These are phyloP conservation scores for Oreochromis mossambicus DNA, from an alignment of 2,797 vertebrate species.

Conservation along the genomic window DNA sequence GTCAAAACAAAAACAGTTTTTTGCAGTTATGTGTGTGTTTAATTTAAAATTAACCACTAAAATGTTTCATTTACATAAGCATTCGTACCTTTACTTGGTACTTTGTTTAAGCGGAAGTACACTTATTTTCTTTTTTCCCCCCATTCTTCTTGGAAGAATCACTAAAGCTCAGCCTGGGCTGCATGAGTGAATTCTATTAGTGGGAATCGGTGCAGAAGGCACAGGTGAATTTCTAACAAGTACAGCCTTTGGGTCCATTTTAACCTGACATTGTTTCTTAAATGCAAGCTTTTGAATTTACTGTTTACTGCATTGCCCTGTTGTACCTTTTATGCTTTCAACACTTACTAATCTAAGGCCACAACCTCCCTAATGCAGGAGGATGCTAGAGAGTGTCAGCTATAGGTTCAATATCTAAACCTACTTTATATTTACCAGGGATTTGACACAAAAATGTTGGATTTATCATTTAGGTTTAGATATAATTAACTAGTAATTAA, in stretches of 20 bases:
- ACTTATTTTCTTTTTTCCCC: neutral
- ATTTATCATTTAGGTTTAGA: neutral
- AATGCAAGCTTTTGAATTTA: neutral
- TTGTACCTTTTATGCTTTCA: neutral
- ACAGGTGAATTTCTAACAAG: neutral
- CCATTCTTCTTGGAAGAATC: neutral
- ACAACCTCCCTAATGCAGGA: neutral
- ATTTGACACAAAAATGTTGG: neutral
- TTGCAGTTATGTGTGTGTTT: neutral
- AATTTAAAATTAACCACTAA: neutral
- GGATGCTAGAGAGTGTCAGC: neutral
- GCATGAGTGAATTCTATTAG: neutral
- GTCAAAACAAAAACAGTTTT: neutral
- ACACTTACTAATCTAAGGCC: neutral
- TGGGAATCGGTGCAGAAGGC: neutral
- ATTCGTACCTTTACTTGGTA: neutral
- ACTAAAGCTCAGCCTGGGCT: neutral
- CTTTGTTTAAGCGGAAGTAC: neutral
- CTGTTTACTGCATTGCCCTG: neutral
- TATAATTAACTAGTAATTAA: neutral
- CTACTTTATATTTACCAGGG: neutral
- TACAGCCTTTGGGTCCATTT: neutral
- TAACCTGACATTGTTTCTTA: neutral
- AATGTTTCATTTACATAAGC: neutral
- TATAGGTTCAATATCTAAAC: neutral